These are phyloP conservation scores for Hypselothyrea guttata DNA, from an alignment of 2,888 invertebrate genomes.

Conservation along the genomic window DNA sequence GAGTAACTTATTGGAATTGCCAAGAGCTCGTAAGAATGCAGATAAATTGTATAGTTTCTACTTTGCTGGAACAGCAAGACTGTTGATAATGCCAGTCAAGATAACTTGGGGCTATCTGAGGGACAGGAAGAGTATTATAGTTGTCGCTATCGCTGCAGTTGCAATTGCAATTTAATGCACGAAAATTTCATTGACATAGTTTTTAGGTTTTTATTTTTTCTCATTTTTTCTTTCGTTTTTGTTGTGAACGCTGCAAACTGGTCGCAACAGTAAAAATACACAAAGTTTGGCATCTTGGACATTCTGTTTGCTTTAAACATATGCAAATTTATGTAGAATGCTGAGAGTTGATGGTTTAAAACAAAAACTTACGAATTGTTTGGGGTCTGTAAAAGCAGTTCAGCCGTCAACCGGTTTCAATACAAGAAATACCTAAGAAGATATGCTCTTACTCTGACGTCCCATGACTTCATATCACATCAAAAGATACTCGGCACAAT, in stretches of 20 bases:
- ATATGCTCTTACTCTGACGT: background rate
- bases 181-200: conserved; percentile 72
- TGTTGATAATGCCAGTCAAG: no score
- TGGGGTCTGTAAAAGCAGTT: conserved; percentile 8
- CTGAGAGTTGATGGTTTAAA: conserved; percentile 27
- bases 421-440: conserved; percentile 17
- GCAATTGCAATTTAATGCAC: conserved; percentile 57
- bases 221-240: conserved; percentile 18
- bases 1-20: background rate
- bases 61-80: background rate
- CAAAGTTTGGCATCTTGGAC: conserved; percentile 29
- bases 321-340: conserved; percentile 56
- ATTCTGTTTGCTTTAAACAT: conserved; percentile 31
- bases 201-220: conserved; percentile 23
- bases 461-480: conserved; percentile 11
- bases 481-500: conserved; percentile 4
- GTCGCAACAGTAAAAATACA: conserved; percentile 42
- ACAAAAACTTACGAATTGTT: conserved; percentile 9
- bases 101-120: no score
- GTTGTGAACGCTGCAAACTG: conserved; percentile 30
- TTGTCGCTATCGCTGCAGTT: conserved; percentile 8
- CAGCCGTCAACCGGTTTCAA: conserved; percentile 31
- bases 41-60: background rate
- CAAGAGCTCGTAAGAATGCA: background rate
- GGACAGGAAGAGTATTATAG: conserved; percentile 18